Evolutionary conservation across 2,888 invertebrate genomes (phyloP).

Genomic region (Drosophila colorata): DNA sequence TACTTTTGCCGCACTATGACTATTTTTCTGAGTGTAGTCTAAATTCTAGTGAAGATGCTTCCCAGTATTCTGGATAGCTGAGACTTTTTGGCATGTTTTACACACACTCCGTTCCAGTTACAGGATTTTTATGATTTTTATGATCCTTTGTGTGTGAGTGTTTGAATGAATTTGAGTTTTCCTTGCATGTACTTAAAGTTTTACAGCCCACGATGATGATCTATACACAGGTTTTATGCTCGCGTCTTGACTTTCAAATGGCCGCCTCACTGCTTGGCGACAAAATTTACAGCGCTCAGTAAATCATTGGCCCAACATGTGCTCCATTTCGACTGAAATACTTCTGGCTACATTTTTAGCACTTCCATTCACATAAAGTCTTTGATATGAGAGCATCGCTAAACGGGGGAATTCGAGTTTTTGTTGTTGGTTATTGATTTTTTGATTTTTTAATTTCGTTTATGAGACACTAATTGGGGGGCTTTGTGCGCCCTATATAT

Average conservation of each 20-base stretch:
- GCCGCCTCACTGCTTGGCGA: constrained; percentile 39
- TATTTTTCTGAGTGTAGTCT: background rate
- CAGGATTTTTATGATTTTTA: constrained; percentile 43
- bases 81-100: constrained; percentile 34
- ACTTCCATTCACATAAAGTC: constrained; percentile 51
- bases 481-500: constrained; percentile 65
- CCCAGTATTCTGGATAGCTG: constrained; percentile 34
- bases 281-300: constrained; percentile 68
- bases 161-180: constrained; percentile 66
- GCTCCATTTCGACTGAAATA: constrained; percentile 41
- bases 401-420: constrained; percentile 16
- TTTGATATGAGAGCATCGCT: constrained; percentile 8
- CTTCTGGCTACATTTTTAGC: constrained; percentile 31
- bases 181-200: constrained; percentile 51
- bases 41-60: constrained; percentile 9
- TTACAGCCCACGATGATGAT: constrained; percentile 65
- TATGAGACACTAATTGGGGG: constrained; percentile 65
- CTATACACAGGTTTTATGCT: constrained; percentile 42
- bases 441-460: constrained; percentile 35
- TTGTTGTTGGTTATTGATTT: constrained; percentile 2
- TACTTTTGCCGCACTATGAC: too few relatives aligned
- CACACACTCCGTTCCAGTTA: constrained; percentile 28
- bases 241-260: constrained; percentile 23
- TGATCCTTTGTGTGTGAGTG: constrained; percentile 26
- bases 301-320: constrained; percentile 67